Evolutionary conservation across 2,888 invertebrate species (phyloP).

Genomic region (Aleiodes testaceus): DNA sequence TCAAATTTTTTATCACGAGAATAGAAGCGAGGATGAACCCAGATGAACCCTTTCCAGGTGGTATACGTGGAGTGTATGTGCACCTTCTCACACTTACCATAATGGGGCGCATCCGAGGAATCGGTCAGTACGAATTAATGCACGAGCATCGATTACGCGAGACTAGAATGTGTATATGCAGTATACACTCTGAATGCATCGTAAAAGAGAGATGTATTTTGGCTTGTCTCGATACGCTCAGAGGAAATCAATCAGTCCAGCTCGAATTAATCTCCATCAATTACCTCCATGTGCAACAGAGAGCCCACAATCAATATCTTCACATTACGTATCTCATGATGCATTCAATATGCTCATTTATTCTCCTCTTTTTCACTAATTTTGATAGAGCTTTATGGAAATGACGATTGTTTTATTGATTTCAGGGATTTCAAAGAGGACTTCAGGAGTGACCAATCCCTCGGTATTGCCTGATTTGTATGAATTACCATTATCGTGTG

Average conservation of each 20-base stretch:
- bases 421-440: no score
- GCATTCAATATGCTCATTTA: not conserved
- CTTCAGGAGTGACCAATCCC: no score
- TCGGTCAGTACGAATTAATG: slow-evolving; percentile 70
- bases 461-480: slow-evolving; percentile 39
- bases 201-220: slow-evolving; percentile 28
- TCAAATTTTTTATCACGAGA: slow-evolving; percentile 1
- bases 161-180: slow-evolving; percentile 5
- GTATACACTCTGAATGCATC: not conserved
- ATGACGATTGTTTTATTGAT: no score
- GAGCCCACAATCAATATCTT: slow-evolving; percentile 6
- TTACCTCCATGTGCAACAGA: not conserved
- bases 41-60: slow-evolving; percentile 58
- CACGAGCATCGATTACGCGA: slow-evolving; percentile 69
- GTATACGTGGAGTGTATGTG: slow-evolving; percentile 28
- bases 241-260: slow-evolving; percentile 22
- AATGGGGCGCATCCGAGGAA: slow-evolving; percentile 61
- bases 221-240: slow-evolving; percentile 10
- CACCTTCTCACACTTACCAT: slow-evolving; percentile 50
- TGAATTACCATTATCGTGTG: slow-evolving; percentile 54
- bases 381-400: no score
- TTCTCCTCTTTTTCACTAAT: slow-evolving; percentile 11
- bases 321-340: not conserved
- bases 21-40: slow-evolving; percentile 50
- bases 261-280: slow-evolving; percentile 34